phyloP scores from a whole-genome alignment of 2,113 vertebrate genomes.

The Oryzias curvinotus region DNA sequence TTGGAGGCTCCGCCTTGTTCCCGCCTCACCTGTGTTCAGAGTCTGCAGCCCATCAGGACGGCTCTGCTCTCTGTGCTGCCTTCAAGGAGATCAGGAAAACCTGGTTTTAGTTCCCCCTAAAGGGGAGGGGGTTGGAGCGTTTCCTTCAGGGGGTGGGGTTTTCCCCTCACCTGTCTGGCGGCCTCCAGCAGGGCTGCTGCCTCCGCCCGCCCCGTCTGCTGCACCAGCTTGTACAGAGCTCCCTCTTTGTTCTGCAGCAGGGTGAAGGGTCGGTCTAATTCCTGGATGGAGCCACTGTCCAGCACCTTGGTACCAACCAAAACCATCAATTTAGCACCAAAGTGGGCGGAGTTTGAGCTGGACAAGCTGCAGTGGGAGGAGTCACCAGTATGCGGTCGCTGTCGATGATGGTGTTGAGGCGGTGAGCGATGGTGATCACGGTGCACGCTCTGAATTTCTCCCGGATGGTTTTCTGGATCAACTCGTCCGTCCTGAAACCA shows the following conservation, averaged over 20 bases:
- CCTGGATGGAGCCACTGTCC: constrained; percentile 49
- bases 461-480: constrained; percentile 93
- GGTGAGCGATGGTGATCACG: constrained; percentile 93
- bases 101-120: fast-evolving
- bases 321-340: not conserved
- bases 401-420: constrained; percentile 95
- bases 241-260: constrained; percentile 57
- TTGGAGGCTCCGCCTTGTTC: no score
- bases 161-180: constrained; percentile 22
- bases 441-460: constrained; percentile 93
- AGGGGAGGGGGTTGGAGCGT: not conserved
- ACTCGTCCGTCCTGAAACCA: constrained; percentile 86
- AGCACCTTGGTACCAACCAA: constrained; percentile 32
- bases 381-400: constrained; percentile 94
- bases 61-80: not conserved
- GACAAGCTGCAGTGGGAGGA: not conserved
- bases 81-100: not conserved
- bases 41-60: not conserved
- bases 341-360: not conserved
- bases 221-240: constrained; percentile 53
- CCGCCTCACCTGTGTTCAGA: not conserved
- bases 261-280: constrained; percentile 34
- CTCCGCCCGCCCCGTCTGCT: constrained; percentile 43
- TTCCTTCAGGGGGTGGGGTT: no score
- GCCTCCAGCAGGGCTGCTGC: constrained; percentile 38